Evolutionary conservation across 2,888 invertebrate species (phyloP).

Genomic region (Megamerina dolium): DNA sequence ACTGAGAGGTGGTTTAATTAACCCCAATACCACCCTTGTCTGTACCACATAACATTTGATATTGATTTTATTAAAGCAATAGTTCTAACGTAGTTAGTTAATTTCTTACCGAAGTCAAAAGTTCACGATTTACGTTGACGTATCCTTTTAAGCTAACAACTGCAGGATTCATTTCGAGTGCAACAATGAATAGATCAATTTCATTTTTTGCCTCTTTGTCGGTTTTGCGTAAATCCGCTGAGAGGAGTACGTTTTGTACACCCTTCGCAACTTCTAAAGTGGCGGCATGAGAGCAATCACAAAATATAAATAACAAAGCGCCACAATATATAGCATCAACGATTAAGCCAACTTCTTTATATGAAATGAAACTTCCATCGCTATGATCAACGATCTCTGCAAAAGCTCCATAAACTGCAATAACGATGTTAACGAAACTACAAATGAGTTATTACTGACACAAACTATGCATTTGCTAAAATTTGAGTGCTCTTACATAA

Average conservation of each 20-base stretch:
- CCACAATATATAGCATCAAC: slow-evolving; percentile 60
- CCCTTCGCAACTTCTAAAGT: slow-evolving; percentile 60
- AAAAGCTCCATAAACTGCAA: slow-evolving; percentile 61
- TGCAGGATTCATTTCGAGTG: slow-evolving; percentile 65
- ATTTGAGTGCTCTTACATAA: slow-evolving; percentile 51
- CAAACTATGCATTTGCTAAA: not conserved
- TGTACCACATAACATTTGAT: too few species aligned
- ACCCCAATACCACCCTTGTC: too few species aligned
- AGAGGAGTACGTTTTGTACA: slow-evolving; percentile 57
- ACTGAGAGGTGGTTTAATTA: too few species aligned
- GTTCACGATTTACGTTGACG: slow-evolving; percentile 59
- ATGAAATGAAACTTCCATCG: slow-evolving; percentile 53
- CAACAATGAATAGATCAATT: slow-evolving; percentile 64
- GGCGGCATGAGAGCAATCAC: slow-evolving; percentile 62
- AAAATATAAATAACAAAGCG: slow-evolving; percentile 58
- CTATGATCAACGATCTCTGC: slow-evolving; percentile 61
- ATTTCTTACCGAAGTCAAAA: slow-evolving; percentile 57
- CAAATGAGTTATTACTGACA: not conserved
- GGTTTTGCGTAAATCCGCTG: slow-evolving; percentile 55
- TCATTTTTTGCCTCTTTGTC: slow-evolving; percentile 59
- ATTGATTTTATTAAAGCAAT: too few species aligned
- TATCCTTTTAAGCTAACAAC: slow-evolving; percentile 64
- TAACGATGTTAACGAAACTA: slow-evolving; percentile 59
- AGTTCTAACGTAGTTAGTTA: too few species aligned
- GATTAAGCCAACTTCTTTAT: slow-evolving; percentile 62